Percentiles rank a stretch among this genome's conserved stretches.
Evolutionary conservation across 2,888 invertebrate species (phyloP).

Genomic region (Thecocarcelia acutangulata): DNA sequence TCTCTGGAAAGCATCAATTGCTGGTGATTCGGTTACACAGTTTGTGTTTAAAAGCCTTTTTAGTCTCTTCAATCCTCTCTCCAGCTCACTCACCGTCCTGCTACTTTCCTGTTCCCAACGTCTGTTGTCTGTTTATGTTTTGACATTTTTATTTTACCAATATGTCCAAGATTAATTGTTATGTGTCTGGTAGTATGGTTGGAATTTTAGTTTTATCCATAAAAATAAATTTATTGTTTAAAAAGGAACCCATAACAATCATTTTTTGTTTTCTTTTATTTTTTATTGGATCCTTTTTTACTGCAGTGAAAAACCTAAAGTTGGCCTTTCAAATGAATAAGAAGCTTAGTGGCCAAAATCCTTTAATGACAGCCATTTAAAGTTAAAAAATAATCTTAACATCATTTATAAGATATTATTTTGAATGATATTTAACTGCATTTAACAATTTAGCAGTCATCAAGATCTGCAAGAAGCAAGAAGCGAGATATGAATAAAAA

Average conservation of each 20-base stretch:
- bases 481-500: no score
- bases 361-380: constrained; percentile 45
- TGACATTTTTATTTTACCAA: constrained; percentile 69
- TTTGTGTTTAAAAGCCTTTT: neutral
- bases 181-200: constrained; percentile 63
- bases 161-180: constrained; percentile 70
- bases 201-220: constrained; percentile 61
- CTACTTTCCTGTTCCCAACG: neutral
- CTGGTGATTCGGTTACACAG: constrained; percentile 36
- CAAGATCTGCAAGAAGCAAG: constrained; percentile 34
- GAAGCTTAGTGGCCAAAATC: constrained; percentile 22
- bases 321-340: constrained; percentile 24
- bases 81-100: no score
- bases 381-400: constrained; percentile 30
- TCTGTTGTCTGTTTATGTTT: constrained; percentile 61
- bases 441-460: constrained; percentile 32
- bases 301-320: constrained; percentile 43
- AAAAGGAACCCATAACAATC: constrained; percentile 29
- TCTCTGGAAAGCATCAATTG: constrained; percentile 51
- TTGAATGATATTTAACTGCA: constrained; percentile 8
- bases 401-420: constrained; percentile 48
- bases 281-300: constrained; percentile 17
- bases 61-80: no score
- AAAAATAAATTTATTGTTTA: constrained; percentile 64
- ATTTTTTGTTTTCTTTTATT: neutral